phyloP scores from a whole-genome alignment of 2,888 invertebrate genomes.

The Brenthis hecate region DNA sequence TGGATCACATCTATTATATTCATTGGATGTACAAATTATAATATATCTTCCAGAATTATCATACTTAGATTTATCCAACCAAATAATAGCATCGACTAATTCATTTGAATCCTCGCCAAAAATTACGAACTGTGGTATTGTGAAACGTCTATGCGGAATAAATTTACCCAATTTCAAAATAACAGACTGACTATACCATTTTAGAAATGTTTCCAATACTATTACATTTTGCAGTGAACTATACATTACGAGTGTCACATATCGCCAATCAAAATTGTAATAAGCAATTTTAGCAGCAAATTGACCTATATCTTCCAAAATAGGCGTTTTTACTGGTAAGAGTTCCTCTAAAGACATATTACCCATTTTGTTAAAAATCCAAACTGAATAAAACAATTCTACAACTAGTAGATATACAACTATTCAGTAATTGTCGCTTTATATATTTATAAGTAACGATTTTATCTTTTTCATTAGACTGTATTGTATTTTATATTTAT shows the following conservation, averaged over 20 bases:
- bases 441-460: slow-evolving; percentile 29
- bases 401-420: slow-evolving; percentile 1
- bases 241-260: slow-evolving; percentile 53
- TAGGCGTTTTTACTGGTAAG: slow-evolving; percentile 39
- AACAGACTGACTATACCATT: slow-evolving; percentile 49
- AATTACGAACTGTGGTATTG: slow-evolving; percentile 54
- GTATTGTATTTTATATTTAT: slow-evolving; percentile 19
- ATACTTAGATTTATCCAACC: slow-evolving; percentile 49
- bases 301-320: slow-evolving; percentile 47
- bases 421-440: slow-evolving; percentile 34
- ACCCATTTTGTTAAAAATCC: slow-evolving; percentile 27
- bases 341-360: slow-evolving; percentile 40
- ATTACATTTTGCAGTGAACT: slow-evolving; percentile 44
- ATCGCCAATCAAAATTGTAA: slow-evolving; percentile 63
- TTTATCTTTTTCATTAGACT: slow-evolving; percentile 21
- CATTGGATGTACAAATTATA: slow-evolving; percentile 50
- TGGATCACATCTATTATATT: slow-evolving; percentile 50
- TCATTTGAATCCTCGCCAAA: slow-evolving; percentile 51
- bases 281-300: slow-evolving; percentile 59
- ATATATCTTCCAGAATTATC: slow-evolving; percentile 56
- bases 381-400: slow-evolving; percentile 15
- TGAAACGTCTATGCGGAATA: slow-evolving; percentile 39
- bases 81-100: slow-evolving; percentile 48
- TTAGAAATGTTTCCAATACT: slow-evolving; percentile 53
- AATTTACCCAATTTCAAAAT: slow-evolving; percentile 50